Evolutionary conservation across 2,797 vertebrate genomes (phyloP).

Genomic region (Sarcophilus harrisii): DNA sequence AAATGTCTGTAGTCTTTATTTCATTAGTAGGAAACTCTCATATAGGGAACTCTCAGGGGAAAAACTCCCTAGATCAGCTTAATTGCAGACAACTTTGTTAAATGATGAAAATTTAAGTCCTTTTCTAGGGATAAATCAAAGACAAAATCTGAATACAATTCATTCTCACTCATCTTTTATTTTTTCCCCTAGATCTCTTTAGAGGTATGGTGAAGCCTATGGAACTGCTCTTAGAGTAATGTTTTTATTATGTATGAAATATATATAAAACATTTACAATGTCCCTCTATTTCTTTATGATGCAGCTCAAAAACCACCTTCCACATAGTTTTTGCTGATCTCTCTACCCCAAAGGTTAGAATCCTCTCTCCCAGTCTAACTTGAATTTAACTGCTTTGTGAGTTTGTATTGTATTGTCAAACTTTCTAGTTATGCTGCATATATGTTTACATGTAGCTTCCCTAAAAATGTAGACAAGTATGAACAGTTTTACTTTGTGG

Average conservation of each 20-base stretch:
- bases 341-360: background rate
- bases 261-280: background rate
- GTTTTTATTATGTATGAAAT: background rate
- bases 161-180: background rate
- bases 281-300: background rate
- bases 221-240: background rate
- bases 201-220: background rate
- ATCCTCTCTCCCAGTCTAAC: background rate
- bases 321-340: background rate
- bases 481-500: background rate
- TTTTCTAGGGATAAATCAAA: background rate
- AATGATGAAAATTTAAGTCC: background rate
- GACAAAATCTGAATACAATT: background rate
- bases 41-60: background rate
- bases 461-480: background rate
- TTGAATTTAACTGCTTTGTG: background rate
- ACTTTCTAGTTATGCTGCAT: background rate
- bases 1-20: background rate
- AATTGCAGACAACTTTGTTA: background rate
- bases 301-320: background rate
- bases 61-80: background rate
- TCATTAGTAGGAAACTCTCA: background rate
- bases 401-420: background rate
- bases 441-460: background rate
- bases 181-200: background rate